Evolutionary conservation across 2,888 invertebrate species (phyloP), one percentile per base, ranked within the genome.

Genomic region (Drosophila niveifrons): DNA sequence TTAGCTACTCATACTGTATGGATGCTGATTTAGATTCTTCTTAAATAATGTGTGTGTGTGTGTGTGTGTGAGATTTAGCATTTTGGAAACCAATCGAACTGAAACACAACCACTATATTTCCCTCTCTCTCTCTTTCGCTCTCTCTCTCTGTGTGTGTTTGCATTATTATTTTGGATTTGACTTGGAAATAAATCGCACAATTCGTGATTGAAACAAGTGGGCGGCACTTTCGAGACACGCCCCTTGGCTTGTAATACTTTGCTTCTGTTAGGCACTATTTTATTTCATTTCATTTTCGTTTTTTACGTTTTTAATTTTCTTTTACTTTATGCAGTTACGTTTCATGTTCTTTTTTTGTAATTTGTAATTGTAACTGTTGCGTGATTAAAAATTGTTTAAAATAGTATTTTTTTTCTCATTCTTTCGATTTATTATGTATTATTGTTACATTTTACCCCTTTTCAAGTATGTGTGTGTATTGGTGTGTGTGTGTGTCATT

Each of bases 201-300:
- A 53, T 51, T 39, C 18, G 15, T 44, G 61, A 68, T 69, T 62
- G 50, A 43, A 65, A 65, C 62, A 66, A 41, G 31, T 62, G 55
- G 44, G 44, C 44, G 53, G 28, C 70, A 59, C 52, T 15, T 15
- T 34, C 36, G 58, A 63, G 41, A 58, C 44, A 57, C 71, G 57
- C 76, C 59, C 41, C 46, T 59, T 64, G 41, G 46, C 61, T 68
- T 75, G 44, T 85, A 82, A 85, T 85, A 86, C 81, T 80, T 82
- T 80, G 73, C 77, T 71, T 86, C 63, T 64, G 63, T 77, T 82
- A 81, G 86, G 83, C 81, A 86, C 86, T 82, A 86, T 80, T 85
- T 80, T 64, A 46, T 67, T 66, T 68, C 17, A 48, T 58, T 53
- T 66, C 7, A 28, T 64, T 28, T 64, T n/a, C 44, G 13, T 8